Base-by-base conservation (phyloP, 2,113 vertebrate species). In the Clarias batrachus region DNA sequence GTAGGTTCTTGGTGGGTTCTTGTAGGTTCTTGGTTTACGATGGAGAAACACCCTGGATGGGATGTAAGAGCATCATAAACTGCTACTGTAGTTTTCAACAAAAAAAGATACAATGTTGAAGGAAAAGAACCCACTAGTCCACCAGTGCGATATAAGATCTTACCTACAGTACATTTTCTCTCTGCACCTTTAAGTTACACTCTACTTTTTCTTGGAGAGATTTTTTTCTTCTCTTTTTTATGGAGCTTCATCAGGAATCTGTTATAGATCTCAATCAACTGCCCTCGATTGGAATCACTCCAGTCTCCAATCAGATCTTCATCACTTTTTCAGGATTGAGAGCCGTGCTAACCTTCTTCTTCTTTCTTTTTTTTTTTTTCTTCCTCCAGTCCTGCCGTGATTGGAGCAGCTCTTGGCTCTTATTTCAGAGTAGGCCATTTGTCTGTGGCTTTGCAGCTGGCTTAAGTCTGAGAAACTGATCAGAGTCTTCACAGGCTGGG, bases 241-340 rank as follows among this genome's bases (percentile, higher is more conserved):
- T 81, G 77, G 41, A 60, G 71, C 76, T 86, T 90, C 86, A 90
- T 73, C 89, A 84, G 85, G 79, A 83, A 86, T 88, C 85, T 87
- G 79, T 84, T 82, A 66, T 41, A 41, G 63, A 87, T 90, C 85
- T 82, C 86, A 89, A 89, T 89, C 86, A 89, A 16, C 86, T 56
- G n/a, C 63, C 80, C 79, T 52, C 74, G 86, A 87, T 81, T 87
- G 87, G 70, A 65, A 83, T 85, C 84, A 83, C 83, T 86, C 33
- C 13, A 70, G 81, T 81, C 85, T 82, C 85, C 60, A 85, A 87
- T 84, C 85, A 82, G 68, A 86, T 59, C 56, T 60, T 84, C 84
- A 84, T 89, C 89, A 62, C 23, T 82, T 86, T 87, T 86, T 85
- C 57, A 30, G 12, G 59, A 80, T 2, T 56, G 62, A 66, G 81